A percentile compares a stretch with the other conserved stretches of the same genome.
Conservation (phyloP, 92 coral and sea anemone species). For the Palythoa grandiflora region DNA sequence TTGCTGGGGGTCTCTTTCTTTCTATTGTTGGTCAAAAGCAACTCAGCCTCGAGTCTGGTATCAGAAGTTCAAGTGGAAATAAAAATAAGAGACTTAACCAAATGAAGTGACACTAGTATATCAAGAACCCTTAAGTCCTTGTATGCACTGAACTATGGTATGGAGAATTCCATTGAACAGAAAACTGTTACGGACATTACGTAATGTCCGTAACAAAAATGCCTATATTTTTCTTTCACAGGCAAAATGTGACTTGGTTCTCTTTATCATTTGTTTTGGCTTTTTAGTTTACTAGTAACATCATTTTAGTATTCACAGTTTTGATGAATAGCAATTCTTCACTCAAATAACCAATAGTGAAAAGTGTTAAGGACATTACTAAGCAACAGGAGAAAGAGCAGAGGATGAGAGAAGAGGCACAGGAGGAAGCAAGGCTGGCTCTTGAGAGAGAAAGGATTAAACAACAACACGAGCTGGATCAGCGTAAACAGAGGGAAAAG, state of each 20-base stretch:
- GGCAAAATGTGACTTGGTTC: conserved; percentile 9
- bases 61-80: conserved; percentile 22
- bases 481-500: conserved; percentile 71
- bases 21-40: neutral
- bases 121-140: conserved; percentile 34
- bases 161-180: conserved; percentile 9
- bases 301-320: conserved; percentile 33
- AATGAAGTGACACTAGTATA: conserved; percentile 24
- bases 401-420: no score
- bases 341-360: conserved; percentile 8
- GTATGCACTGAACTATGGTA: conserved; percentile 15
- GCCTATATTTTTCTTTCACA: conserved; percentile 23
- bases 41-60: conserved; percentile 6
- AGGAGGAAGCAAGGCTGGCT: no score
- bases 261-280: conserved; percentile 17
- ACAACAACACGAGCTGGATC: conserved; percentile 76
- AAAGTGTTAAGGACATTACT: conserved; percentile 42
- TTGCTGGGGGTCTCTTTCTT: neutral
- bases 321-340: neutral
- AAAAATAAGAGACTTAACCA: conserved; percentile 7
- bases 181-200: conserved; percentile 14
- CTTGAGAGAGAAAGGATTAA: conserved; percentile 77
- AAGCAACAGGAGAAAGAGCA: no score
- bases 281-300: conserved; percentile 16
- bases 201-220: conserved; percentile 11